A percentile compares a stretch with the other conserved stretches of the same genome.
Evolutionary conservation across 2,113 vertebrate species (phyloP).

Genomic region (Himantopus leucocephalus): DNA sequence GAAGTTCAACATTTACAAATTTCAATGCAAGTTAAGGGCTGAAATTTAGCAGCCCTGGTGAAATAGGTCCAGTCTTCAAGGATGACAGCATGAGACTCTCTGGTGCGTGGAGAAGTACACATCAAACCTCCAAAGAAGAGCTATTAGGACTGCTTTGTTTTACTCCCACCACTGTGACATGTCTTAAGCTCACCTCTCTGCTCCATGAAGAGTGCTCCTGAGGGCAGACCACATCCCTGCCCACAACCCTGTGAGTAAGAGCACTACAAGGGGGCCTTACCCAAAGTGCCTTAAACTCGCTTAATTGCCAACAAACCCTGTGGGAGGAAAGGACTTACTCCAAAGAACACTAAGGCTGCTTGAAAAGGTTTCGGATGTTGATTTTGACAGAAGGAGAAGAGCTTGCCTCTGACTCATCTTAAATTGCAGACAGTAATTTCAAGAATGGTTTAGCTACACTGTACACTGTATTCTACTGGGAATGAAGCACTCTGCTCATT

Average conservation of each 20-base stretch:
- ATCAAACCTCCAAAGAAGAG: not conserved
- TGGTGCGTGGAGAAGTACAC: rapidly evolving
- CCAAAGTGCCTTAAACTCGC: not conserved
- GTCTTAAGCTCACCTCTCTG: not conserved
- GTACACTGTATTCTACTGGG: not conserved
- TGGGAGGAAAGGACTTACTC: not conserved
- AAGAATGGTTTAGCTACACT: not conserved
- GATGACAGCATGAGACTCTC: rapidly evolving
- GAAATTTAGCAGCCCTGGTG: not conserved
- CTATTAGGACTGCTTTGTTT: not conserved
- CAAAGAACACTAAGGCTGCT: not conserved
- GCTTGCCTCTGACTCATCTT: not conserved
- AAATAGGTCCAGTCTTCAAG: not conserved
- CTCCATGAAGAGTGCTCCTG: not conserved
- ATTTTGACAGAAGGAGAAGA: not conserved
- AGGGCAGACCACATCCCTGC: not conserved
- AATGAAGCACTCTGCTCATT: not conserved
- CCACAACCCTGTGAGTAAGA: not conserved
- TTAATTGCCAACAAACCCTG: not conserved
- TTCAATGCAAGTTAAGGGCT: not conserved
- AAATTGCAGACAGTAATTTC: not conserved
- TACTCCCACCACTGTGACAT: rapidly evolving
- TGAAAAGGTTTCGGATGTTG: not conserved
- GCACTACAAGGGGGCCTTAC: rapidly evolving
- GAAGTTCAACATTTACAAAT: not conserved